Evolutionary conservation across 2,888 invertebrate species (phyloP), one percentile per base, ranked within the genome.

Genomic region (Eupithecia dodoneata): DNA sequence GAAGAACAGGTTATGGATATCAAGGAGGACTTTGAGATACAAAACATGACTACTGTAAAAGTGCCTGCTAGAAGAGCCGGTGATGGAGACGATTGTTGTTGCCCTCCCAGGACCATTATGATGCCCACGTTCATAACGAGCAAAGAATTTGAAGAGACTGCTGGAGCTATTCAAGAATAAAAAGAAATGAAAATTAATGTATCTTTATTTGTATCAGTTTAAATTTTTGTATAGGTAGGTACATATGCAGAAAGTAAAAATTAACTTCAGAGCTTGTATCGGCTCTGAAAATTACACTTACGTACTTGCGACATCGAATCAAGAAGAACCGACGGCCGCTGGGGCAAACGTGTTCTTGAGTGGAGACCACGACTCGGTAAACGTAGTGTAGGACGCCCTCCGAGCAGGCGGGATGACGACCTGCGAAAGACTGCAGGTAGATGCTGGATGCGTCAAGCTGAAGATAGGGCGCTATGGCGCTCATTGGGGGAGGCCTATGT

Each of bases 61-160:
- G 13, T 15, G 3, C 18, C 67, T 4, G 4, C 44, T 15, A 42
- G 67, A 44, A 42, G 67, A 44, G 15, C 18, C n/a, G 42, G 3
- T 0, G 80, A 79, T 2, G 79, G 81, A 0, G 79, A 81, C 0
- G 77, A 82, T 0, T 93, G 93, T 76, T 92, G 92, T 76, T 92
- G 92, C 67, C 88, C 91, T 2, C 87, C 88, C 0, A 83, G 80
- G 41, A 85, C 74, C 0, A 0, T 89, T 0, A 83, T 89, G 83
- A 86, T 91, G 86, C 92, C 93, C 0, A 82, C 92, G 4, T 92
- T 92, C 72, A 92, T 93, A 71, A 87, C 92, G 2, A 83, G 90
- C 0, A 87, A 81, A 3, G 86, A 85, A 79, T 93, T 90, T 74
- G 81, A 90, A 15, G 12, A 70, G 10, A 47, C 15, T 9, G 7